phyloP scores from a whole-genome alignment of 2,888 invertebrate species.

The Thera obeliscata region DNA sequence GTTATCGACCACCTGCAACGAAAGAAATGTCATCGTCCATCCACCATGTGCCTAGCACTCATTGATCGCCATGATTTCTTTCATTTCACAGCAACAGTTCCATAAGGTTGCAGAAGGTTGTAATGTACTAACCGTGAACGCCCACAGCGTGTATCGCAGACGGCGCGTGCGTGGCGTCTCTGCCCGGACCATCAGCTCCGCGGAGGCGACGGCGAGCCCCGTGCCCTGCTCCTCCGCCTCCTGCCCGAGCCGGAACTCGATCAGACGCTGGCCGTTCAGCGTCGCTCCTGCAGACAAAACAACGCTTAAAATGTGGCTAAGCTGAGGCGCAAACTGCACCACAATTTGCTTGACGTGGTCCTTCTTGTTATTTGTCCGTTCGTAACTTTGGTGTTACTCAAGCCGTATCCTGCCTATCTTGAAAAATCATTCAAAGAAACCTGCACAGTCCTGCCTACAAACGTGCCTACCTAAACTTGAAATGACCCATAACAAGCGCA shows the following conservation, averaged over 20 bases:
- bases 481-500: slow-evolving; percentile 67
- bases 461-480: slow-evolving; percentile 47
- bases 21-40: neutral
- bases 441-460: slow-evolving; percentile 5
- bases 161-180: slow-evolving; percentile 65
- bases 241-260: slow-evolving; percentile 92
- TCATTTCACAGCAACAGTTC: neutral
- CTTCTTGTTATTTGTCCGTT: too few relatives aligned
- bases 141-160: slow-evolving; percentile 87
- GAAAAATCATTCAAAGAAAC: neutral
- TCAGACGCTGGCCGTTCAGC: slow-evolving; percentile 92
- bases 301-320: slow-evolving; percentile 13
- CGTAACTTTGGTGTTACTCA: too few relatives aligned
- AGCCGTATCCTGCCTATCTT: slow-evolving; percentile 12
- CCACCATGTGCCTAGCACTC: neutral
- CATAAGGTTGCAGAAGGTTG: neutral
- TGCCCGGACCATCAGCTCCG: slow-evolving; percentile 89
- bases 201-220: slow-evolving; percentile 90
- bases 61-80: neutral
- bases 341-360: too few relatives aligned
- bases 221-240: slow-evolving; percentile 80
- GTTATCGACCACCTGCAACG: slow-evolving; percentile 79
- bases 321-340: neutral
- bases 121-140: slow-evolving; percentile 81
- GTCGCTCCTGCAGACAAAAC: slow-evolving; percentile 87